Evolutionary conservation across 2,888 invertebrate genomes (phyloP), one percentile per base, ranked within the genome.

Genomic region (Xanthostigma xanthostigma): DNA sequence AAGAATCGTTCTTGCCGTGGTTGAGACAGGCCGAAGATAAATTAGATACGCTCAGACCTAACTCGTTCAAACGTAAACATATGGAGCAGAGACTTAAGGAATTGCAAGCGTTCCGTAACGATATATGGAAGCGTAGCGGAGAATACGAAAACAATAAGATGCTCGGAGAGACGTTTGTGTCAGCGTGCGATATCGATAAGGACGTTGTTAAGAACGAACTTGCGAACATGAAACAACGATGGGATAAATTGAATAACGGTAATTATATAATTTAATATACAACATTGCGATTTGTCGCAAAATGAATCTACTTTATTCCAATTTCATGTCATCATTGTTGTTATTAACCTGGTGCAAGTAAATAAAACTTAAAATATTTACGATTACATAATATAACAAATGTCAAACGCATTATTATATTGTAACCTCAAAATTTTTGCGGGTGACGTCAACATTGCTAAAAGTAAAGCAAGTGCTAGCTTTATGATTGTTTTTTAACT

Each of bases 41-140:
- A 56, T 70, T 94, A 11, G 79, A 84, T 47, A 77, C 80, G 53
- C 70, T 93, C 14, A 81, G 80, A 17, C 84, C 90, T 0, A 79
- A 83, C 1, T 81, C 82, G 2, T 84, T 92, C 68, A 86, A 87
- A 53, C 85, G 87, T 61, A 79, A 84, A 50, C 89, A 90, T 57
- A 80, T 93, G 12, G 91, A 91, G 61, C 84, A 84, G 56, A 91
- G 92, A 62, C 70, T 95, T 5, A 81, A 85, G 46, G 93, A 94
- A 58, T 69, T 94, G 48, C 90, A 92, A 59, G 78, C 78, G 44
- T 86, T 95, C 73, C 79, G 93, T 57, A 93, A 92, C 60, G 95
- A 95, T 59, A 82, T 94, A 1, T 88, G 92, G 84, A 90, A 92
- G 65, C 88, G 87, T 60, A 87, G 90, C 11, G 92, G 92, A 9